Conservation (phyloP, 2,888 invertebrate species). For the Drosophila antonietae region DNA sequence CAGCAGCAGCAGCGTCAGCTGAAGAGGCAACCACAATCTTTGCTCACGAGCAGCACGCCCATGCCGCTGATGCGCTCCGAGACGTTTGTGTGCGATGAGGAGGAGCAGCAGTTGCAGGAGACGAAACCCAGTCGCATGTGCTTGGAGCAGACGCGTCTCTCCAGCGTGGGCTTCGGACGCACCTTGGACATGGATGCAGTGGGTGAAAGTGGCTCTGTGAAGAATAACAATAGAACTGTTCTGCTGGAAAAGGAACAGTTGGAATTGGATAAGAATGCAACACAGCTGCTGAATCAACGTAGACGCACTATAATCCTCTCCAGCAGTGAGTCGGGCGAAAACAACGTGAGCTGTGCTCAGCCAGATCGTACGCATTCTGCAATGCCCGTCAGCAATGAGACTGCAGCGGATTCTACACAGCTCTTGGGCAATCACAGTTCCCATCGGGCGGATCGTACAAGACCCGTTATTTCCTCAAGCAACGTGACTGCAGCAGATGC, state of each 20-base stretch:
- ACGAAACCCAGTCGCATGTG: constrained; percentile 7
- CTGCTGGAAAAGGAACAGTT: neutral
- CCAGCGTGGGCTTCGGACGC: constrained; percentile 52
- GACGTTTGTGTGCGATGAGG: constrained; percentile 82
- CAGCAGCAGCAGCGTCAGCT: constrained; percentile 18
- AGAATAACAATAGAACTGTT: constrained; percentile 8
- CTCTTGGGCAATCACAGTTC: constrained; percentile 5
- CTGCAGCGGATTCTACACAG: constrained; percentile 27
- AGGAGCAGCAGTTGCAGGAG: constrained; percentile 42
- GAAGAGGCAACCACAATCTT: constrained; percentile 33
- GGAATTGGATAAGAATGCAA: neutral
- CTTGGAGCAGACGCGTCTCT: constrained; percentile 53
- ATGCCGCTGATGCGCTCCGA: constrained; percentile 81
- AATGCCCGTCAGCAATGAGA: constrained; percentile 9
- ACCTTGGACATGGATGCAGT: constrained; percentile 48
- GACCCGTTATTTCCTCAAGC: constrained; percentile 13
- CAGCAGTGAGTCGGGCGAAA: constrained; percentile 17
- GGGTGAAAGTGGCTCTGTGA: neutral
- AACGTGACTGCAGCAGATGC: constrained; percentile 1
- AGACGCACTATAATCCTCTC: constrained; percentile 14
- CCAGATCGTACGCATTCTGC: constrained; percentile 14
- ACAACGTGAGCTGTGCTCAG: neutral
- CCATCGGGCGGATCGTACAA: constrained; percentile 8
- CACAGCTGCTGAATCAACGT: constrained; percentile 8
- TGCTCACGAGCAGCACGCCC: constrained; percentile 59